phyloP scores from a whole-genome alignment of 1,140 invertebrate species.

The Tetraneura akinire region DNA sequence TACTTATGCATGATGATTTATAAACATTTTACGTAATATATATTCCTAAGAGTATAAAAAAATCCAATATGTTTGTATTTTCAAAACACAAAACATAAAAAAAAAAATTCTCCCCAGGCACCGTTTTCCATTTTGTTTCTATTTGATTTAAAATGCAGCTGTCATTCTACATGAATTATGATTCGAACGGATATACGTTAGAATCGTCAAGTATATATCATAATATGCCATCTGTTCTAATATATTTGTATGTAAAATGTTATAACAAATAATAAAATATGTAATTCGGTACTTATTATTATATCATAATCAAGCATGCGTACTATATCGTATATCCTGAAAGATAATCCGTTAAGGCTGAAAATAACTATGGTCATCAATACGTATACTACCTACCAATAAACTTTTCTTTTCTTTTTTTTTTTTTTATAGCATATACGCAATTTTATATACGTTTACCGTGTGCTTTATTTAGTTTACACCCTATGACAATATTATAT shows the following conservation, averaged over 20 bases:
- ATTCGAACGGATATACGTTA: neutral
- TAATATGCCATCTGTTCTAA: neutral
- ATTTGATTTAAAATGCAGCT: slow-evolving; percentile 25
- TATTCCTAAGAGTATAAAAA: neutral
- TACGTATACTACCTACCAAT: neutral
- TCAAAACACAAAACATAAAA: neutral
- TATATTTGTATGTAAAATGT: neutral
- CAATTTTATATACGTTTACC: neutral
- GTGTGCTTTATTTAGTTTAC: neutral
- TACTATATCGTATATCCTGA: neutral
- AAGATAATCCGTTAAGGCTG: neutral
- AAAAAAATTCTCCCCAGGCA: neutral
- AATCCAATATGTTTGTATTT: neutral
- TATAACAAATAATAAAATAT: neutral
- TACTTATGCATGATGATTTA: slow-evolving; percentile 9
- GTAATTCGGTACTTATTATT: neutral
- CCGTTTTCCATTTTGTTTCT: neutral
- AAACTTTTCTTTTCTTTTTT: too few relatives aligned
- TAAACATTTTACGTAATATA: neutral
- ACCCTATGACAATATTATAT: neutral
- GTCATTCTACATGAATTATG: neutral
- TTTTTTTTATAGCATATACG: neutral
- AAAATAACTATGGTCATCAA: neutral
- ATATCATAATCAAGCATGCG: neutral
- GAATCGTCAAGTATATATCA: neutral